These are phyloP conservation scores for Nautilus pompilius DNA, from an alignment of 1,140 invertebrate species.

Conservation along the genomic window DNA sequence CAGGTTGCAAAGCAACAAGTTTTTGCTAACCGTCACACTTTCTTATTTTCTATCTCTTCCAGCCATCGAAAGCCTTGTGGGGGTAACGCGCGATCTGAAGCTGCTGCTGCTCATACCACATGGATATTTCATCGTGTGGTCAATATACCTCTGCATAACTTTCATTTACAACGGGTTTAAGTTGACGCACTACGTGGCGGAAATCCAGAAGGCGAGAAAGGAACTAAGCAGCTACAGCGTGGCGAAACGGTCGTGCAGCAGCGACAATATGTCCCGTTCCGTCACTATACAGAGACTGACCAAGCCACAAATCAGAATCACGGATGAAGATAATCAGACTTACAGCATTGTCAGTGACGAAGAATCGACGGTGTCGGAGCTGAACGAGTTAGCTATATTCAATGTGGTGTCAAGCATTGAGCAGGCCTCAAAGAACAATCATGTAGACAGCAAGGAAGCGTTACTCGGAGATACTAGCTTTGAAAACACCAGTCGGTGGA, in stretches of 20 bases:
- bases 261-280: not conserved
- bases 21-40: not conserved
- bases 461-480: no score
- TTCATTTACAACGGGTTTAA: constrained; percentile 8
- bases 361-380: not conserved
- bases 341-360: constrained; percentile 7
- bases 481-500: no score
- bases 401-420: no score
- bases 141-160: constrained; percentile 3
- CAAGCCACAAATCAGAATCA: constrained; percentile 3
- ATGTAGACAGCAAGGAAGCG: no score
- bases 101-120: not conserved
- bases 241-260: not conserved
- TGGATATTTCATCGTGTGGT: constrained; percentile 2
- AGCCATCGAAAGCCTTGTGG: not conserved
- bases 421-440: no score
- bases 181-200: not conserved
- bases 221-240: constrained; percentile 1
- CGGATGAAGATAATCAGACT: constrained; percentile 5
- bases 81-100: not conserved
- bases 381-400: not conserved
- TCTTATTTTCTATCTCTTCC: not conserved
- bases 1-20: not conserved
- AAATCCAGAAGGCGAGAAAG: constrained; percentile 3
- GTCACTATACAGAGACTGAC: not conserved